Evolutionary conservation across 1,140 invertebrate genomes (phyloP), one percentile per base, ranked within the genome.

Genomic region (Wasmannia auropunctata): DNA sequence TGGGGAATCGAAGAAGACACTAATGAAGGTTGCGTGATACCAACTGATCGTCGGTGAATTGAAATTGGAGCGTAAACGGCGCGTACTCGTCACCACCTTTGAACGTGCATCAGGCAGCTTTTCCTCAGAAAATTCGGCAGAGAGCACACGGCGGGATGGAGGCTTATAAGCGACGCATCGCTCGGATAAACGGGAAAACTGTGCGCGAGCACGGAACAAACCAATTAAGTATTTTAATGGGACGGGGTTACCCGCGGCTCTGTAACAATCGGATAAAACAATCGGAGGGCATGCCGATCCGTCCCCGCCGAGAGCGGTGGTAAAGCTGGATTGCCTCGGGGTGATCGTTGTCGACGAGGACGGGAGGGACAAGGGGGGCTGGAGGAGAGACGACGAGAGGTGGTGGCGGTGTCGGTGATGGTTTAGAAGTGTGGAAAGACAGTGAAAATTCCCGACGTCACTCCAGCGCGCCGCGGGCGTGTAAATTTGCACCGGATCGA

Each of bases 171-270:
- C 54, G n/a, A 81, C 14, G 51, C 34, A 11, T 46, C 25, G 22
- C 34, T 7, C 40, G 31, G 34, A 40, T 19, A n/a, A 25, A 62
- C 37, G 3, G 34, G 28, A 74, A 85, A 88, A 86, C 46, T 60
- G 65, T 63, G 65, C 88, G 56, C 81, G 72, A 69, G 31, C 54
- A 85, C 86, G 86, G 62, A 65, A 93, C 93, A 89, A 93, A 92
- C 83, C 91, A 93, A 94, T 94, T 94, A 94, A 90, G 88, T 86
- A 87, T 72, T 90, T 91, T 86, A 90, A 91, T 86, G 88, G 88
- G 87, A 75, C 77, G 81, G 86, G 83, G 63, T 87, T 89, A 65
- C 40, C 46, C 74, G 49, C 60, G 74, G 25, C 34, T 54, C 85
- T 84, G 88, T 86, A 88, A 90, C 89, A 88, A 89, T 91, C 86